phyloP scores from a whole-genome alignment of 2,888 invertebrate species.

The Nomada fucata region DNA sequence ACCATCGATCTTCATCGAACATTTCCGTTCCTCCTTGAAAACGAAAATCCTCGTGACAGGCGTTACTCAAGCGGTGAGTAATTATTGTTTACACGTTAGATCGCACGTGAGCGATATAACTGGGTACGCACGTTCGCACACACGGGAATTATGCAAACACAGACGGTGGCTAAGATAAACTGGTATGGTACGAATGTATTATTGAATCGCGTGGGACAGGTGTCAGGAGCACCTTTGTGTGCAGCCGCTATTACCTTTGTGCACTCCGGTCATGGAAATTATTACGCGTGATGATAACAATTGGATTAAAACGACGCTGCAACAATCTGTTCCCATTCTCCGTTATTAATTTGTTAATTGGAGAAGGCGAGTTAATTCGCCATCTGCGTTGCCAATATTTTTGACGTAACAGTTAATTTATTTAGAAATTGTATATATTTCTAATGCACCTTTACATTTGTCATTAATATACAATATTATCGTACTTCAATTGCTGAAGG shows the following conservation, averaged over 20 bases:
- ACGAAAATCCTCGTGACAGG: slow-evolving; percentile 31
- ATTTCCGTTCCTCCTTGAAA: neutral
- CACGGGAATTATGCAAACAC: slow-evolving; percentile 55
- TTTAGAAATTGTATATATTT: no score
- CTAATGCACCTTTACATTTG: no score
- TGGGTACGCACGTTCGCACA: slow-evolving; percentile 54
- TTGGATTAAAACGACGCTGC: slow-evolving; percentile 1
- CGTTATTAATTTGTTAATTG: neutral
- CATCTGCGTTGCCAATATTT: no score
- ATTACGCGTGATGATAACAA: slow-evolving; percentile 12
- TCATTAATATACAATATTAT: no score
- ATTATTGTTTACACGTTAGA: slow-evolving; percentile 68
- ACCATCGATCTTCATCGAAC: slow-evolving; percentile 12
- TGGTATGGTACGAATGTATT: slow-evolving; percentile 56
- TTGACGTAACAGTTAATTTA: no score
- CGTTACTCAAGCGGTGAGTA: slow-evolving; percentile 27
- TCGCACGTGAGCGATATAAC: slow-evolving; percentile 53
- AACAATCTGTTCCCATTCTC: neutral
- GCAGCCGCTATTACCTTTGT: slow-evolving; percentile 48
- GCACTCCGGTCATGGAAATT: slow-evolving; percentile 47
- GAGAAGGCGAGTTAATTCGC: no score
- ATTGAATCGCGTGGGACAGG: slow-evolving; percentile 55
- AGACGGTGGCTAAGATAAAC: slow-evolving; percentile 59
- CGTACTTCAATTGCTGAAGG: no score
- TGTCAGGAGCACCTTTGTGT: slow-evolving; percentile 52